A percentile compares a stretch with the other conserved stretches of the same genome.
These are phyloP conservation scores for Parambassis ranga DNA, from an alignment of 2,797 vertebrate species.

Conservation along the genomic window DNA sequence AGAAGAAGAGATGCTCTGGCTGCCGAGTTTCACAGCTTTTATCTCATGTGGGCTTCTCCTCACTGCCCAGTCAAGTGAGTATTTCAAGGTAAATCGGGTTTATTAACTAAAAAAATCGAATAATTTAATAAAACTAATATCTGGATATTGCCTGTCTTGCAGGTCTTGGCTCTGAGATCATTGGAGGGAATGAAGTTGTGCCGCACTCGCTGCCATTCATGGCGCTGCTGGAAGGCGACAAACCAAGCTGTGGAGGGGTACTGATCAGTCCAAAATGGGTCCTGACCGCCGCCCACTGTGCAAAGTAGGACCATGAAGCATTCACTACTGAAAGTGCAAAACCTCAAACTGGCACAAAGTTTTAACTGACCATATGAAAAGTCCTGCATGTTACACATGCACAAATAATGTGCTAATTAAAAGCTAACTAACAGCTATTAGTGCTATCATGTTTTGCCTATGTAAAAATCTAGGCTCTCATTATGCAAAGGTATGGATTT, in stretches of 20 bases:
- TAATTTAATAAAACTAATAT: no score
- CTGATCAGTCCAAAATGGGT: slow-evolving; percentile 68
- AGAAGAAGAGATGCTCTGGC: slow-evolving; percentile 35
- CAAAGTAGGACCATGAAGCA: slow-evolving; percentile 10
- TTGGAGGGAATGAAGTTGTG: slow-evolving; percentile 58
- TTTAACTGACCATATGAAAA: background rate
- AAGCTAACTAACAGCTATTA: no score
- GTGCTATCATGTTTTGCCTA: no score
- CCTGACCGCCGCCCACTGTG: slow-evolving; percentile 75
- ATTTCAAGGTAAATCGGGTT: no score
- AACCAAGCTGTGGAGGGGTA: slow-evolving; percentile 43
- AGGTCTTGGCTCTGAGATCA: slow-evolving; percentile 71
- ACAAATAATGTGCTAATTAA: no score
- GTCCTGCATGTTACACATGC: fast-evolving
- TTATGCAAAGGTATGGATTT: no score
- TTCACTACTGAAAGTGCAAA: background rate
- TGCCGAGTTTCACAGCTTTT: background rate
- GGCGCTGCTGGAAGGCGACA: slow-evolving; percentile 38
- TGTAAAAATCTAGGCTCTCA: no score
- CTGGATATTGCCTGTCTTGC: background rate
- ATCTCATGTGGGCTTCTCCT: slow-evolving; percentile 13
- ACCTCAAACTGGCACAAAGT: background rate
- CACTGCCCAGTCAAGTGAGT: slow-evolving; percentile 46
- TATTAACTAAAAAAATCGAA: no score
- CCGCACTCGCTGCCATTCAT: slow-evolving; percentile 71